Evolutionary conservation across 2,888 invertebrate genomes (phyloP), one percentile per base, ranked within the genome.

Genomic region (Trachelus stipa): DNA sequence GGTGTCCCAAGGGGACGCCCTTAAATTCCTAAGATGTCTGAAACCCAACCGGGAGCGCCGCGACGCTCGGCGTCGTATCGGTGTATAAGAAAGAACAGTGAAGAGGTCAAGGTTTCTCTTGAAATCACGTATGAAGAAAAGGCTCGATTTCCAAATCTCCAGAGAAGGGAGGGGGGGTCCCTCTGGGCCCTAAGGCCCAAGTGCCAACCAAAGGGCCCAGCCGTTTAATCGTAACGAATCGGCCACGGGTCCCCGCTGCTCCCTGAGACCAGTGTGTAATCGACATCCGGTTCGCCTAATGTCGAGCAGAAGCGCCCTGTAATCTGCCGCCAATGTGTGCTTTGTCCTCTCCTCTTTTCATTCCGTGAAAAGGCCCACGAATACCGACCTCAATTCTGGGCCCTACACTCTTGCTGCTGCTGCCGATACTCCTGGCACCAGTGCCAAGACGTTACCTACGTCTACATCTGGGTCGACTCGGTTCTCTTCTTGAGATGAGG

Each of bases 281-380:
- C 84, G 85, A 87, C 87, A 87, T 87, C 87, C 84, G 84, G 85
- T 84, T 84, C 81, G 82, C 81, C 85, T 83, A 85, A 87, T 85
- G 83, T 83, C 81, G 83, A 83, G 82, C 80, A 83, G 83, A 83
- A 83, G 84, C 82, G 85, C 85, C 87, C 85, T 87, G 86, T 88
- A 88, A 87, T 87, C 86, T 83, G 79, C 79, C 81, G 80, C 82
- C 81, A 73, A 81, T 82, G 83, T 69, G 37, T 31, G 35, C 34
- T 34, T 75, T 74, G 30, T 74, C 68, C 71, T 76, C 35, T 35
- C 40, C 40, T 40, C 40, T 40, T 40, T 40, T 40, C 40, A 40
- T 40, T 40, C 40, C 40, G 40, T 40, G 40, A 40, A 40, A 40
- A 15, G 40, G 40, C 40, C 40, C 40, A 40, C 15, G 15, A 40